Base-by-base conservation (phyloP, 1,140 invertebrate species). In the Venustaconcha ellipsiformis region DNA sequence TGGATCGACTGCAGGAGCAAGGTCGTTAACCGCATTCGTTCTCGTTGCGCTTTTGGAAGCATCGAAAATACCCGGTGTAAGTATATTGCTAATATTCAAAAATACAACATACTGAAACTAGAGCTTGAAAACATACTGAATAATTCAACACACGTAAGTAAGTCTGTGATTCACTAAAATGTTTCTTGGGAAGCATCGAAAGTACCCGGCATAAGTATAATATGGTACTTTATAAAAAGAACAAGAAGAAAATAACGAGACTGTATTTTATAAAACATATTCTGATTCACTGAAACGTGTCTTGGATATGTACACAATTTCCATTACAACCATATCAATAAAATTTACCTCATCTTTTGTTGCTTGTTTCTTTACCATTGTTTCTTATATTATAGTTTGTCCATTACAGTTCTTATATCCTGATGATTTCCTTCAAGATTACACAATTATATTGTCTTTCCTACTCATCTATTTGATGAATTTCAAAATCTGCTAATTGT, bases 1-100 rank as follows among this genome's bases (percentile, higher is more conserved):
- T 57, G 94, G 92, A 68, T 92, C 93, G 18, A 78, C 78, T 0
- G 65, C 72, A 17, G 86, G 95, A 15, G 87, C 79, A 23, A 76
- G 74, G 30, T 80, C 84, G n/a, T 72, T 89, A 20, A 86, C 89
- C 4, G 84, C 88, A 6, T 90, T 84, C 77, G 86, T 89, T 3
- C 57, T 88, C 37, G 88, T 89, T 56, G 81, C 87, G n/a, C 73
- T 90, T 65, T 75, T 88, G 17, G 89, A 90, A 78, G 92, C 92
- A 12, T 88, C 90, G 60, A 86, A 80, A 65, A 60, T 88, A 59
- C 65, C 67, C 57, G 75, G 73, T 62, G 77, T 82, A 70, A 67
- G 78, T 75, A 59, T 63, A n/a, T 26, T 71, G 14, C 65, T 64
- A 12, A 23, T 11, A 62, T 37, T 60, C 1, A 71, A 6, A 60